Base-by-base conservation (phyloP, 2,888 invertebrate genomes). In the Orthonevra nobilis region DNA sequence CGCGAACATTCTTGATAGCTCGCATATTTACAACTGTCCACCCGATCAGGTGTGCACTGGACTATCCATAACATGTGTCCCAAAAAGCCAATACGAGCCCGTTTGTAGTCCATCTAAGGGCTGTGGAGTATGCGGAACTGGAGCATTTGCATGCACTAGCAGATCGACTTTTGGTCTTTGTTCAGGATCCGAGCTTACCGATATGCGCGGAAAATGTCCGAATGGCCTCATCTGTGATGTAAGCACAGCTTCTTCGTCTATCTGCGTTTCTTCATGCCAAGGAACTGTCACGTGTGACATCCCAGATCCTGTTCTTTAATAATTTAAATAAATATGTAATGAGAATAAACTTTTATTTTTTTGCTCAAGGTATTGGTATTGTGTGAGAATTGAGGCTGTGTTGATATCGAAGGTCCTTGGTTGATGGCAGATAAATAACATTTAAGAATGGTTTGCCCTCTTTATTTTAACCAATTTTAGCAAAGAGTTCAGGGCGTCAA, bases 101-200 rank as follows among this genome's bases (percentile, higher is more conserved):
- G 85, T 84, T 38, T 87, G 87, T 70, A 84, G 84, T 12, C 86
- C 85, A 44, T 84, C 81, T 12, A 83, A 83, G 32, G 84, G 82
- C 52, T 87, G 87, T 70, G 85, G 84, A 0, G 64, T 58, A 1
- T 87, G 87, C 69, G 83, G 83, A 54, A 70, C 44, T 36, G 74
- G 83, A 12, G 82, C 81, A 0, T 86, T 87, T 23, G 84, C 87
- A 9, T 87, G 87, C 44, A 85, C 85, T 6, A 83, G 86, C 0
- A 82, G 83, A 7, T 82, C 74, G 5, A 86, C 85, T 2, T 87
- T 86, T 66, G 81, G 83, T 0, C 85, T 87, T 23, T 87, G 87
- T 61, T 87, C 84, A 42, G 86, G 85, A 3, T 83, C 83, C 20
- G 61, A 58, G 0, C 63, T 56, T n/a, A 85, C 86, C 0, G 81